phyloP scores from a whole-genome alignment of 2,888 invertebrate species.

The Eupithecia vulgata region DNA sequence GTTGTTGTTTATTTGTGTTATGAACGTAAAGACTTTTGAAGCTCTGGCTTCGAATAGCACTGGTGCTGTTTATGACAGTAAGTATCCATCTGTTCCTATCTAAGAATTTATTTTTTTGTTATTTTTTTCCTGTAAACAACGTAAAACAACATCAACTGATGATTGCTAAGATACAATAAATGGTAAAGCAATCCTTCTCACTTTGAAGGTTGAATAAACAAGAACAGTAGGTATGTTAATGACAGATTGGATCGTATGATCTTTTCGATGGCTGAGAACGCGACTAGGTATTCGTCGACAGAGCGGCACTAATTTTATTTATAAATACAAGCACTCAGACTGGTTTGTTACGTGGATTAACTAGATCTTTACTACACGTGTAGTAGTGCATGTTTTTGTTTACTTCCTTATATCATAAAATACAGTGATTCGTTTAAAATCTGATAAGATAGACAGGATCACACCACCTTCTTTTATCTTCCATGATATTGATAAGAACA shows the following conservation, averaged over 20 bases:
- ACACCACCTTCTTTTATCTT: constrained; percentile 15
- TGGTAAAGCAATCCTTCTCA: constrained; percentile 9
- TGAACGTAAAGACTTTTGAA: constrained; percentile 72
- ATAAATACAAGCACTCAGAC: constrained; percentile 53
- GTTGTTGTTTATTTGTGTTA: constrained; percentile 78
- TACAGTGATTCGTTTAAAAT: constrained; percentile 32
- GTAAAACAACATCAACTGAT: not conserved
- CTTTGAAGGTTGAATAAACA: constrained; percentile 48
- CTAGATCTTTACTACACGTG: constrained; percentile 48
- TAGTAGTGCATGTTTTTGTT: constrained; percentile 43
- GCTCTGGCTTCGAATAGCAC: constrained; percentile 69
- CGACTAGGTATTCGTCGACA: constrained; percentile 46
- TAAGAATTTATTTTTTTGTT: not conserved
- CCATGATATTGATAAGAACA: constrained; percentile 10
- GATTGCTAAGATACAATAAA: not conserved
- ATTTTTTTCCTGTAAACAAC: not conserved
- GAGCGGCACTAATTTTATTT: constrained; percentile 57
- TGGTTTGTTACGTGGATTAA: constrained; percentile 60
- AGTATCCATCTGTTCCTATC: constrained; percentile 52
- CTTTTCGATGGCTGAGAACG: constrained; percentile 57
- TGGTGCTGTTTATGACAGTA: constrained; percentile 65
- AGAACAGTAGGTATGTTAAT: constrained; percentile 38
- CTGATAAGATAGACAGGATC: constrained; percentile 31
- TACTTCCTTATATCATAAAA: constrained; percentile 42
- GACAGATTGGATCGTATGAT: constrained; percentile 47